phyloP scores from a whole-genome alignment of 2,888 invertebrate genomes.

The Malachius bipustulatus region DNA sequence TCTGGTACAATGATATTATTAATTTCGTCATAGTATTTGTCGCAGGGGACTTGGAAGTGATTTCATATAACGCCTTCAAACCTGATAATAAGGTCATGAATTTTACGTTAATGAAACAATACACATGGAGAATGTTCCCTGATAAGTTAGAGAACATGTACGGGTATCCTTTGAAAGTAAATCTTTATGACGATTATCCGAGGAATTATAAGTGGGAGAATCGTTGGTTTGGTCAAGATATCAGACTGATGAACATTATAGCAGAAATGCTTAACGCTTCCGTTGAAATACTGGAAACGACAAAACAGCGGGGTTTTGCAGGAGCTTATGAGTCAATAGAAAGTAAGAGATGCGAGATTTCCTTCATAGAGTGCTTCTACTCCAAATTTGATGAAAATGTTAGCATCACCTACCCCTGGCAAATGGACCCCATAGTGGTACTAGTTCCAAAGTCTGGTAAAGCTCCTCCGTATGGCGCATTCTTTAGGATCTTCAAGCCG shows the following conservation, averaged over 20 bases:
- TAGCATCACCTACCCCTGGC: neutral
- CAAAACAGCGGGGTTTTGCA: too few species aligned
- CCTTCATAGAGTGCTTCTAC: neutral
- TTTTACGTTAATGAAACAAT: too few species aligned
- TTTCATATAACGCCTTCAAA: too few species aligned
- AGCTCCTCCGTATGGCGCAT: too few species aligned
- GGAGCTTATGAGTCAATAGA: neutral
- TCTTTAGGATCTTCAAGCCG: too few species aligned
- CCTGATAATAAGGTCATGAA: neutral
- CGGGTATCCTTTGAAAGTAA: neutral
- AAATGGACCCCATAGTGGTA: neutral
- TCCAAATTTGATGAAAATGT: neutral
- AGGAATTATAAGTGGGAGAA: neutral
- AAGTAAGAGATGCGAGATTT: neutral
- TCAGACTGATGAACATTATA: neutral
- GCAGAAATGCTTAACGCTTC: constrained; percentile 1
- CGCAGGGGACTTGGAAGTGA: too few species aligned
- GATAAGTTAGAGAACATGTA: neutral
- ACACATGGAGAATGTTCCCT: too few species aligned
- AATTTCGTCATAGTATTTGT: too few species aligned
- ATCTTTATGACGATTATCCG: neutral
- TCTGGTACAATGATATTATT: too few species aligned
- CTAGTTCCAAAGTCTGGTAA: too few species aligned
- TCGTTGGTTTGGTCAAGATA: neutral
- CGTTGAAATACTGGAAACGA: neutral